Evolutionary conservation across 2,888 invertebrate genomes (phyloP).

Genomic region (Seira ritae): DNA sequence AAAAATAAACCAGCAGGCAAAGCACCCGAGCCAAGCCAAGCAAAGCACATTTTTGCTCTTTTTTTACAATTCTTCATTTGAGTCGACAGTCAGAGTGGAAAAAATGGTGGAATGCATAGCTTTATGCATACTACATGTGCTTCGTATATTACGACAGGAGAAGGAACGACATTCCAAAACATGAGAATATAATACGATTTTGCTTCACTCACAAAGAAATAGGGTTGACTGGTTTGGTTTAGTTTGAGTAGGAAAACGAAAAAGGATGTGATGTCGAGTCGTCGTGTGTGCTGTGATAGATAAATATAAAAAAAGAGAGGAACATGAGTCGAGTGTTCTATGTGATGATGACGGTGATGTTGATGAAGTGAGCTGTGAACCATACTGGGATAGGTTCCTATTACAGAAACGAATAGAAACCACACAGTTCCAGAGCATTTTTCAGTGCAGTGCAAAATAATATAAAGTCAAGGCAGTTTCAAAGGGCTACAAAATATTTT

Average conservation of each 20-base stretch:
- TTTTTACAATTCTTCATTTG: not conserved
- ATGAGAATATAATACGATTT: slow-evolving; percentile 5
- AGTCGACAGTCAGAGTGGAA: not conserved
- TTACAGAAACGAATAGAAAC: not conserved
- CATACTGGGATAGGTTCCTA: slow-evolving; percentile 3
- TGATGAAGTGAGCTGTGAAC: slow-evolving; percentile 21
- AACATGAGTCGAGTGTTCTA: slow-evolving; percentile 47
- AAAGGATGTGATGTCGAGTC: slow-evolving; percentile 19
- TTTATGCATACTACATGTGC: not conserved
- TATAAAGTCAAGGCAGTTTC: not conserved
- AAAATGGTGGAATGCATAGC: not conserved
- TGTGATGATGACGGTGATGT: slow-evolving; percentile 43
- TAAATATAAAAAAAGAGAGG: slow-evolving; percentile 50
- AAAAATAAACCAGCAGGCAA: slow-evolving; percentile 18
- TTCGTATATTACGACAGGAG: not conserved
- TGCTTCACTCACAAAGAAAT: slow-evolving; percentile 11
- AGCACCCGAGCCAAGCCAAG: not conserved
- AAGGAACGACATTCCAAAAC: slow-evolving; percentile 14
- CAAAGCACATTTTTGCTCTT: not conserved
- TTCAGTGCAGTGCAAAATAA: not conserved
- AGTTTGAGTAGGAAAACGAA: not conserved
- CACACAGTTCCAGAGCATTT: slow-evolving; percentile 3
- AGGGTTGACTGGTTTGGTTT: too few relatives aligned
- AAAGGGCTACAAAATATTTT: not conserved
- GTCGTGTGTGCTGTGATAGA: slow-evolving; percentile 58